Evolutionary conservation across 1,140 invertebrate species (phyloP).

Genomic region (Macrobrachium nipponense): DNA sequence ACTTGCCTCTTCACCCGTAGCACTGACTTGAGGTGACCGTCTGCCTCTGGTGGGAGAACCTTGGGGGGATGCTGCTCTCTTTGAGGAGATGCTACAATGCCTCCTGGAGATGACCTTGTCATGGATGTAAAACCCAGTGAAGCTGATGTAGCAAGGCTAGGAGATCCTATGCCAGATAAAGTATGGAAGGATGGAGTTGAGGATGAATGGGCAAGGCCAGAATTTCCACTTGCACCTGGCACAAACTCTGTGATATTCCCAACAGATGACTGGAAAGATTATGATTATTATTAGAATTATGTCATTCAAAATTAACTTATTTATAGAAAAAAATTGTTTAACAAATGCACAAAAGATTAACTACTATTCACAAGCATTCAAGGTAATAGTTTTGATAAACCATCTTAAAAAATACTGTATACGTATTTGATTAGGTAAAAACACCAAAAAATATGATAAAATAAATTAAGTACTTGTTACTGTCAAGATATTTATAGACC

Average conservation of each 20-base stretch:
- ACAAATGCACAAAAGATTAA: not conserved
- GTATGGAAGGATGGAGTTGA: conserved; percentile 64
- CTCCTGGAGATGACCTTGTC: conserved; percentile 47
- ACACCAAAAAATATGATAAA: too few species aligned
- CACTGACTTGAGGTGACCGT: conserved; percentile 28
- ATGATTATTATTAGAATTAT: not conserved
- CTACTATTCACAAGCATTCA: too few species aligned
- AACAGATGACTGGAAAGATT: conserved; percentile 47
- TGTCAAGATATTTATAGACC: too few species aligned
- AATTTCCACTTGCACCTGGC: conserved; percentile 28
- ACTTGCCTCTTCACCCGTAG: conserved; percentile 24
- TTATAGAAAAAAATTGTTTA: not conserved
- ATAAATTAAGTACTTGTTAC: too few species aligned
- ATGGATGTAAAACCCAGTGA: conserved; percentile 50
- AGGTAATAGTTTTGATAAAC: too few species aligned
- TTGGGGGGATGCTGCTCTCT: conserved; percentile 52
- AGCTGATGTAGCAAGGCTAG: conserved; percentile 41
- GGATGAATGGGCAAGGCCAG: conserved; percentile 60
- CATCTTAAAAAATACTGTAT: too few species aligned
- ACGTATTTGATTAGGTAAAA: too few species aligned
- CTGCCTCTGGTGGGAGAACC: conserved; percentile 52
- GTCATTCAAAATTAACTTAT: not conserved
- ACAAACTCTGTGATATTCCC: conserved; percentile 46
- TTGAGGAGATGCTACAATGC: conserved; percentile 46
- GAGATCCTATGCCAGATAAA: conserved; percentile 53